phyloP scores from a whole-genome alignment of 2,113 vertebrate genomes.

The Equus przewalskii region DNA sequence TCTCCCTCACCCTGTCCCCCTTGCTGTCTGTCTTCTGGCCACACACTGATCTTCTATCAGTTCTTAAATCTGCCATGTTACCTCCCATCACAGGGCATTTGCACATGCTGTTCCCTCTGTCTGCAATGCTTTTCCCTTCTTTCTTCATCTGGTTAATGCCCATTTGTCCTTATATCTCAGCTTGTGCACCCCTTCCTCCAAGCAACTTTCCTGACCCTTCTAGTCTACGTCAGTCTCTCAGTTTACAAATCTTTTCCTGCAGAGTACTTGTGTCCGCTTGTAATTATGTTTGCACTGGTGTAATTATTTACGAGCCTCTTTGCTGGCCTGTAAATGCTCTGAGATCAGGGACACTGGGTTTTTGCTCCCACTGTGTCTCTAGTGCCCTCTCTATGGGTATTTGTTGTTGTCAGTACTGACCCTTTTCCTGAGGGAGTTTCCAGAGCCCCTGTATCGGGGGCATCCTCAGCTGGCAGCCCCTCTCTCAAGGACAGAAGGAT shows the following conservation, averaged over 20 bases:
- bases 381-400: not conserved
- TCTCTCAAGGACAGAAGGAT: not conserved
- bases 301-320: conserved; percentile 44
- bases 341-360: not conserved
- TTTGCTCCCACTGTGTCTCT: not conserved
- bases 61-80: not conserved
- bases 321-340: not conserved
- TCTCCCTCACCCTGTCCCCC: not conserved
- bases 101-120: not conserved
- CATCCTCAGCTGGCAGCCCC: not conserved
- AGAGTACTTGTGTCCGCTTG: not conserved
- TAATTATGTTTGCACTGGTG: not conserved
- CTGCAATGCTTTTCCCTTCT: not conserved
- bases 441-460: not conserved
- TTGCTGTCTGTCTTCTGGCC: not conserved
- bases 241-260: conserved; percentile 21
- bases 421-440: not conserved
- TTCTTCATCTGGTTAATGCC: not conserved
- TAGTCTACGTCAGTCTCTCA: conserved; percentile 9
- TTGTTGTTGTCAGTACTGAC: not conserved
- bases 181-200: not conserved
- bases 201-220: not conserved
- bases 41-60: not conserved
- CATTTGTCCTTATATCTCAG: not conserved
- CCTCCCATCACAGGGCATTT: not conserved